Conservation (phyloP, 2,797 vertebrate genomes). For the Crax fasciolata region DNA sequence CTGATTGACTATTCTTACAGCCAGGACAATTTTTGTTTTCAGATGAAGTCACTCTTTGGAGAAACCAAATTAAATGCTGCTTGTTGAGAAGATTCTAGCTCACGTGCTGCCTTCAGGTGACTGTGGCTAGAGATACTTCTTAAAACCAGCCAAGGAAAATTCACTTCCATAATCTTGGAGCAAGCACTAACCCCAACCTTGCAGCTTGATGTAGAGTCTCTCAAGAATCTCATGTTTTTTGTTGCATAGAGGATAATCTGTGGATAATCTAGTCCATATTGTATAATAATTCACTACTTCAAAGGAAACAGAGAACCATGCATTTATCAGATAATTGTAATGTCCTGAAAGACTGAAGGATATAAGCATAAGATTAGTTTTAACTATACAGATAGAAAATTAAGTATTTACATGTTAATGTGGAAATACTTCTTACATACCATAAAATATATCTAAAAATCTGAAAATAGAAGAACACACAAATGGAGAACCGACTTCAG, state of each 20-base stretch:
- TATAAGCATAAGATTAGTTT: constrained; percentile 25
- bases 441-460: neutral
- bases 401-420: constrained; percentile 17
- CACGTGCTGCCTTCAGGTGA: neutral
- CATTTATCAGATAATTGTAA: constrained; percentile 42
- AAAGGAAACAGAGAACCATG: constrained; percentile 21
- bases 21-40: neutral
- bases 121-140: neutral
- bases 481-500: neutral
- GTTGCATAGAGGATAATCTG: neutral
- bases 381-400: constrained; percentile 2
- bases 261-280: constrained; percentile 10
- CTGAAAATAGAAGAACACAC: neutral
- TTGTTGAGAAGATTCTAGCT: constrained; percentile 3
- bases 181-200: neutral
- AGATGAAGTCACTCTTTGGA: neutral
- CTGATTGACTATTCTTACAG: neutral
- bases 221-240: neutral
- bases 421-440: neutral
- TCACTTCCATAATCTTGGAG: neutral
- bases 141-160: neutral
- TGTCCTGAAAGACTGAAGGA: constrained; percentile 29
- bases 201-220: neutral
- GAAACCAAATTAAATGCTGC: constrained; percentile 1
- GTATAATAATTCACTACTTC: constrained; percentile 60